Evolutionary conservation across 2,113 vertebrate genomes (phyloP).

Genomic region (Ageneiosus marmoratus): DNA sequence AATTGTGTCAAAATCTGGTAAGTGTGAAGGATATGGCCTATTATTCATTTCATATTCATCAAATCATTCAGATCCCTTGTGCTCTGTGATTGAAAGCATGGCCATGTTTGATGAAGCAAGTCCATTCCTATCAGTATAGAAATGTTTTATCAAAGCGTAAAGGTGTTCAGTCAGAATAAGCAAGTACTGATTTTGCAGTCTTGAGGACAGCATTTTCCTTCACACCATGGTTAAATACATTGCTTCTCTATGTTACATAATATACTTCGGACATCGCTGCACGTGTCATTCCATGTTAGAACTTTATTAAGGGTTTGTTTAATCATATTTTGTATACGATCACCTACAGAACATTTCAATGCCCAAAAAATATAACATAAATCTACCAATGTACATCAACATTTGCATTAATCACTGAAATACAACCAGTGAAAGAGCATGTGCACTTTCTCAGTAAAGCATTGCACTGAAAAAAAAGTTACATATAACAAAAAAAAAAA

Average conservation of each 20-base stretch:
- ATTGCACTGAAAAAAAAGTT: constrained; percentile 13
- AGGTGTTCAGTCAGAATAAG: background rate
- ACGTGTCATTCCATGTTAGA: background rate
- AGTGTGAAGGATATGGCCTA: background rate
- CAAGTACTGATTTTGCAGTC: background rate
- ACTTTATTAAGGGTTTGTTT: constrained; percentile 21
- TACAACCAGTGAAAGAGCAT: background rate
- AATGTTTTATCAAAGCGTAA: background rate
- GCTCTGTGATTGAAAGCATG: background rate
- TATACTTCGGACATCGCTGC: background rate
- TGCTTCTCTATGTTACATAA: background rate
- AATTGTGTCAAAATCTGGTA: no score
- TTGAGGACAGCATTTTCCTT: background rate
- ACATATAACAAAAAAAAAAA: background rate
- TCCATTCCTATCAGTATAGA: background rate
- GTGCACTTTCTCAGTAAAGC: constrained; percentile 24
- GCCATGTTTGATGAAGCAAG: background rate
- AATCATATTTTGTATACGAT: constrained; percentile 2
- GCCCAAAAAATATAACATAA: constrained; percentile 33
- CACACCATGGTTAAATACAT: background rate
- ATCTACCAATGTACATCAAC: background rate
- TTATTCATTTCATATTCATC: background rate
- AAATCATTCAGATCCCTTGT: background rate
- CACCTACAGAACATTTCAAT: constrained; percentile 36
- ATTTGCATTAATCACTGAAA: background rate